Conservation (phyloP, 2,113 vertebrate genomes). For the Phyllopteryx taeniolatus region DNA sequence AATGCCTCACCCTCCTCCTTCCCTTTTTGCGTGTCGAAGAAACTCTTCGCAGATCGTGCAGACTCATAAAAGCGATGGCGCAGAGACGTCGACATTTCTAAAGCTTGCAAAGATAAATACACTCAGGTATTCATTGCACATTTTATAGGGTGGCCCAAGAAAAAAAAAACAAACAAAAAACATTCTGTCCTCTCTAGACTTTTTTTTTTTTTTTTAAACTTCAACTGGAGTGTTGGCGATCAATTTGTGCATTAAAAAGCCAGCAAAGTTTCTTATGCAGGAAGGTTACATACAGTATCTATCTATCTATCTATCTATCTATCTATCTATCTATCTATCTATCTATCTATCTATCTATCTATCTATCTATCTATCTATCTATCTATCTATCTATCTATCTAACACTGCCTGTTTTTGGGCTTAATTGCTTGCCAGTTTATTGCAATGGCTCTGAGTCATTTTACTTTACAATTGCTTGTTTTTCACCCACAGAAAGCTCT, state of each 20-base stretch:
- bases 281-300: slow-evolving; percentile 8
- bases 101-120: slow-evolving; percentile 79
- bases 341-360: no score
- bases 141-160: slow-evolving; percentile 72
- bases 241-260: slow-evolving; percentile 64
- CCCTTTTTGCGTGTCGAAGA: slow-evolving; percentile 66
- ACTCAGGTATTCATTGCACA: slow-evolving; percentile 75
- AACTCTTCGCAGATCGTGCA: slow-evolving; percentile 62
- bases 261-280: slow-evolving; percentile 31
- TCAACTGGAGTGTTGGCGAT: slow-evolving; percentile 54
- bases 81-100: slow-evolving; percentile 76
- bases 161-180: slow-evolving; percentile 1
- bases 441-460: no score
- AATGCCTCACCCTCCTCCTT: slow-evolving; percentile 17
- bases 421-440: no score
- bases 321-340: no score
- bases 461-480: no score
- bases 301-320: no score
- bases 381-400: no score
- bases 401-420: no score
- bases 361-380: no score
- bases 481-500: no score
- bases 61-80: slow-evolving; percentile 73
- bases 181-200: slow-evolving; percentile 71
- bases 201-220: slow-evolving; percentile 32